Conservation (phyloP, 2,888 invertebrate genomes). For the Xestobium rufovillosum region DNA sequence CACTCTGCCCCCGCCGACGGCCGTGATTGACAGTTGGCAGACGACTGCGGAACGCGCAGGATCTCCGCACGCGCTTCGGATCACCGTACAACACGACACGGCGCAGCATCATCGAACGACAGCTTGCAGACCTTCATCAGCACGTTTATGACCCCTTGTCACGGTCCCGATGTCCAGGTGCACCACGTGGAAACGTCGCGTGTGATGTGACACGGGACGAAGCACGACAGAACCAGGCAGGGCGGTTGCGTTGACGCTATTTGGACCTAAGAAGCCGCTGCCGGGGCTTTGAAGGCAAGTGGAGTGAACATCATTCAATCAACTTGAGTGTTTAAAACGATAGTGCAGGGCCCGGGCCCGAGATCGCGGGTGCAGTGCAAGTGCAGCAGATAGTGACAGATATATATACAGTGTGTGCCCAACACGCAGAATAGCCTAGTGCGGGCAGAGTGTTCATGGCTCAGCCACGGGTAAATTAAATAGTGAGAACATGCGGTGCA, state of each 20-base stretch:
- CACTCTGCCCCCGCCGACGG: constrained; percentile 48
- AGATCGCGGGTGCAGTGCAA: constrained; percentile 32
- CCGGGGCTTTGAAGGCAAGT: too few relatives aligned
- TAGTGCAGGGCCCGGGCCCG: constrained; percentile 33
- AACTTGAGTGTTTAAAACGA: too few relatives aligned
- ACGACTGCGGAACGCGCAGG: constrained; percentile 58
- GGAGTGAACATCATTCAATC: too few relatives aligned
- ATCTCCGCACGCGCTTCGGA: constrained; percentile 46
- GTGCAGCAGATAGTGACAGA: background rate
- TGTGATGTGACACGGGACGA: constrained; percentile 30
- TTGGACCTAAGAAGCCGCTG: too few relatives aligned
- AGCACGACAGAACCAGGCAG: constrained; percentile 26
- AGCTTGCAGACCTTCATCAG: too few relatives aligned
- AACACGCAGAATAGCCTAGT: constrained; percentile 51
- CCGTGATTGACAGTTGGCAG: constrained; percentile 61
- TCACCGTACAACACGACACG: constrained; percentile 27
- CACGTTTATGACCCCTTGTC: constrained; percentile 20
- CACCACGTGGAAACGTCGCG: constrained; percentile 28
- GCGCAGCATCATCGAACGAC: constrained; percentile 17
- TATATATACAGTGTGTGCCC: constrained; percentile 42
- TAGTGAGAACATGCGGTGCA: constrained; percentile 6
- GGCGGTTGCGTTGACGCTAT: constrained; percentile 18
- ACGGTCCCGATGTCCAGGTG: constrained; percentile 31
- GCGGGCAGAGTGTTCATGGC: constrained; percentile 77
- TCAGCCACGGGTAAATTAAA: constrained; percentile 78